Evolutionary conservation across 2,113 vertebrate genomes (phyloP), one percentile per base, ranked within the genome.

Genomic region (Oncorhynchus masou): DNA sequence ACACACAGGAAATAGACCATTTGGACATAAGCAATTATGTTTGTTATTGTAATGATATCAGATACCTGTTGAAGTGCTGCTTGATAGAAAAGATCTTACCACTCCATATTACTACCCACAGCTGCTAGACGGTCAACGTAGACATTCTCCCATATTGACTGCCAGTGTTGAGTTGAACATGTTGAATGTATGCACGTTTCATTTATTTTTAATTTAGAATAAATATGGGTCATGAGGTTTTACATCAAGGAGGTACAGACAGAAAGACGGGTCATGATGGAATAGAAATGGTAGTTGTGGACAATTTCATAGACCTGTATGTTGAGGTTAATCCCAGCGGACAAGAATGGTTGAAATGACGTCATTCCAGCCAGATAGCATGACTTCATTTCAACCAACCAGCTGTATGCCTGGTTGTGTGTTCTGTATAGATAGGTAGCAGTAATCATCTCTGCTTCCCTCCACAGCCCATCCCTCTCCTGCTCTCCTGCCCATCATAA

Each of bases 101-200:
- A 71, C 80, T 20, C 77, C 79, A 70, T 45, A 78, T 85, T 78
- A 79, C 66, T 72, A 77, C 45, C 71, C 84, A 74, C 88, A 88
- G 84, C 87, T 89, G 84, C 82, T 87, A 81, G 82, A 45, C 22
- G 66, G 71, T 88, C 73, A 66, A 59, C 59, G 67, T 60, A 54
- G 70, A 79, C 68, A 62, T 74, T 19, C 78, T 59, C 84, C 48
- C 59, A 87, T 59, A 72, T 39, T 83, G 75, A 81, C 73, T 62
- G 79, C 24, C 69, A 78, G 60, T 70, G 31, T 31, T 80, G 83
- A 80, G 69, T 83, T 31, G 76, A 82, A 84, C 66, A 81, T 81
- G 77, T 76, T 91, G 86, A 91, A 91, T 91, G 87, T 90, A 84
- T 85, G 80, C 74, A 59, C 59, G 77, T 84, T 64, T 74, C n/a